These are phyloP conservation scores for Diarsia mendica DNA, from an alignment of 2,888 invertebrate species.

Conservation along the genomic window DNA sequence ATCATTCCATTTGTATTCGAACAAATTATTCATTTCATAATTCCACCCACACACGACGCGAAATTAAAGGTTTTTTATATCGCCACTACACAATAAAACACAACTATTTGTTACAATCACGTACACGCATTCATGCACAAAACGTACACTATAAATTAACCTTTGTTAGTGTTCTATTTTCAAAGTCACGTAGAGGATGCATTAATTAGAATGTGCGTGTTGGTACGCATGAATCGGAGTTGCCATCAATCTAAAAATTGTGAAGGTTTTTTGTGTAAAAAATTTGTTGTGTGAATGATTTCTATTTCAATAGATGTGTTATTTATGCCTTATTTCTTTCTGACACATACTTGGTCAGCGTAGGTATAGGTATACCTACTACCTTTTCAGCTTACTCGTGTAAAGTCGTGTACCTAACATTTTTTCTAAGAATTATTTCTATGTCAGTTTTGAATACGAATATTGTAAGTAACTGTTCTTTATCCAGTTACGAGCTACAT, in stretches of 20 bases:
- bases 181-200: constrained; percentile 82
- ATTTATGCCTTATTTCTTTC: background rate
- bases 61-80: constrained; percentile 73
- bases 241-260: constrained; percentile 65
- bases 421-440: background rate
- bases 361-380: background rate
- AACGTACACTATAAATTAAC: constrained; percentile 77
- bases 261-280: constrained; percentile 37
- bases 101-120: constrained; percentile 83
- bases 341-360: background rate
- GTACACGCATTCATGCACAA: constrained; percentile 78
- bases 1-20: background rate
- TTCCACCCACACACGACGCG: constrained; percentile 69
- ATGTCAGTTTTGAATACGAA: background rate
- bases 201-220: constrained; percentile 67
- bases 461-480: background rate
- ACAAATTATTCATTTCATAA: constrained; percentile 27
- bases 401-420: background rate
- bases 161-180: constrained; percentile 76
- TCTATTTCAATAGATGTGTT: constrained; percentile 15
- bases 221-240: constrained; percentile 62
- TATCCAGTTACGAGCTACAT: background rate
- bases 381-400: background rate
- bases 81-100: constrained; percentile 73
- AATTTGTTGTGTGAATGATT: constrained; percentile 21